Percentiles rank a stretch among this genome's conserved stretches.
Conservation (phyloP, 2,797 vertebrate genomes). For the Sebastes matsubarae region DNA sequence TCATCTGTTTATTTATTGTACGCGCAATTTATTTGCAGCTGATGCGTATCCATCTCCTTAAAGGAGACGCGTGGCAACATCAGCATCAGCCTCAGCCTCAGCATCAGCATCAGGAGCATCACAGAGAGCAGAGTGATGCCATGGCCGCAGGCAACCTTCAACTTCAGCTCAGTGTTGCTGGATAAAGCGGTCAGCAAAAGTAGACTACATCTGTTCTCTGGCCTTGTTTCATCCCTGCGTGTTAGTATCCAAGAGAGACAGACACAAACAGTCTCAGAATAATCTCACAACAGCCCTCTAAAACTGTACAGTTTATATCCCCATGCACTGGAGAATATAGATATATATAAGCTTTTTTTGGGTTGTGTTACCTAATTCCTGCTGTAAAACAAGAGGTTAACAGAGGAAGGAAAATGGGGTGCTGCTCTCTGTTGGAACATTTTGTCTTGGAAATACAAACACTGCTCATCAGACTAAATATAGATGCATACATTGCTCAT, state of each 20-base stretch:
- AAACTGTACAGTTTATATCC: no score
- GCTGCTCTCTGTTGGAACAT: background rate
- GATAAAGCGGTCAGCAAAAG: conserved; percentile 24
- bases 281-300: background rate
- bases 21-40: conserved; percentile 39
- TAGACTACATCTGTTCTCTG: conserved; percentile 9
- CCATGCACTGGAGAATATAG: background rate
- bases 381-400: background rate
- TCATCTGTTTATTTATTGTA: conserved; percentile 20
- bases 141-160: conserved; percentile 42
- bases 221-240: background rate
- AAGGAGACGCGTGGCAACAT: conserved; percentile 69
- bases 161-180: conserved; percentile 47
- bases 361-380: background rate
- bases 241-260: background rate
- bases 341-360: background rate
- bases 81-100: conserved; percentile 50
- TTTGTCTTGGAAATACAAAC: conserved; percentile 9
- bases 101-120: background rate
- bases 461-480: background rate
- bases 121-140: conserved; percentile 26
- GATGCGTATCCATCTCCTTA: conserved; percentile 49
- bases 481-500: background rate
- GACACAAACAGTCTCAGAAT: background rate
- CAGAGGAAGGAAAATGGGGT: background rate